Evolutionary conservation across 2,113 vertebrate species (phyloP).

Genomic region (Chionis minor): DNA sequence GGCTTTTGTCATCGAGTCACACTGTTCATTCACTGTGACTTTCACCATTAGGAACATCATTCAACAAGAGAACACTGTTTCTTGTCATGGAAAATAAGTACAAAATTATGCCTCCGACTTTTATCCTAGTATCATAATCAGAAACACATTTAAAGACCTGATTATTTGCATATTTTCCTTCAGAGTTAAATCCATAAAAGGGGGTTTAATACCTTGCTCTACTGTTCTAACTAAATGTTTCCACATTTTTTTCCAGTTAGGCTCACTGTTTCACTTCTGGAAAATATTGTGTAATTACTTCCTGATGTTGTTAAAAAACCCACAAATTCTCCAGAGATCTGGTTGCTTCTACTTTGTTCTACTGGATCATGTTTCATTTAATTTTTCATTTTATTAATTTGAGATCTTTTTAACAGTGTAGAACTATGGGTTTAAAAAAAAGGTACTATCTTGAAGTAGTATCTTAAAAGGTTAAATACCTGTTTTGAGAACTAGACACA

Average conservation of each 20-base stretch:
- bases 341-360: slow-evolving; percentile 70
- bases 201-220: slow-evolving; percentile 78
- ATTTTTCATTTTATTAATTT: slow-evolving; percentile 72
- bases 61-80: slow-evolving; percentile 47
- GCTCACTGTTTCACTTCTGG: slow-evolving; percentile 82
- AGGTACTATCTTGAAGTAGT: neutral
- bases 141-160: slow-evolving; percentile 74
- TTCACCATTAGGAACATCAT: neutral
- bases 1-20: neutral
- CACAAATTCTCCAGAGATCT: slow-evolving; percentile 60
- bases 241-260: slow-evolving; percentile 83
- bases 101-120: slow-evolving; percentile 68
- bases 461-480: slow-evolving; percentile 18
- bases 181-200: slow-evolving; percentile 80
- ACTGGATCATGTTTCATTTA: slow-evolving; percentile 62
- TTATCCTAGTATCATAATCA: slow-evolving; percentile 72
- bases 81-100: slow-evolving; percentile 52
- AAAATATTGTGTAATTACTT: slow-evolving; percentile 81
- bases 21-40: neutral
- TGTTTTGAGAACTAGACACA: neutral
- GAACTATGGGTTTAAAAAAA: neutral
- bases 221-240: slow-evolving; percentile 83
- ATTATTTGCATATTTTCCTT: slow-evolving; percentile 82
- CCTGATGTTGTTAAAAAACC: slow-evolving; percentile 72
- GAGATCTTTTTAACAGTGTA: slow-evolving; percentile 13